Evolutionary conservation across 1,140 invertebrate genomes (phyloP), one percentile per base, ranked within the genome.

Genomic region (Hermetia illucens): DNA sequence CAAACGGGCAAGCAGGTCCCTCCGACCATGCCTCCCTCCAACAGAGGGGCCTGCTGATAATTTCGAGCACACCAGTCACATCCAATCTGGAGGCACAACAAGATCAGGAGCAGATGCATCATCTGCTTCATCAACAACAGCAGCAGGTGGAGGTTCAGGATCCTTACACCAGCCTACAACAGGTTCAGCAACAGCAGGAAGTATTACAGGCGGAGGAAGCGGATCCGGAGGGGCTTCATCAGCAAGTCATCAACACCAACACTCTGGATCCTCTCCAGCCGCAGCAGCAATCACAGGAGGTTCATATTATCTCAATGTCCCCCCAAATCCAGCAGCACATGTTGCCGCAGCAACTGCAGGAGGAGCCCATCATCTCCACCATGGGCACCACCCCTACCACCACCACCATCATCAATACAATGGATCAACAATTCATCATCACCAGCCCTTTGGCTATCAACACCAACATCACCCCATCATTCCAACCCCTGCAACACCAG

Each of bases 1-100:
- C 82, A 86, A 86, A 86, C 81, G 81, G 79, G 79, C 76, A 82
- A 73, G 80, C 80, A 83, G 81, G 70, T 72, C 70, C 69, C 70
- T 72, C 69, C 69, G 69, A 68, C 68, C 64, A 65, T 54, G 63
- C 67, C 69, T 71, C 70, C 69, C n/a, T n/a, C n/a, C 75, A 81
- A 69, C 75, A 77, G 79, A 78, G 79, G 79, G 79, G 77, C 80
- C 80, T 82, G 79, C 78, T 77, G 64, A 74, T 75, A 64, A 66
- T 65, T 58, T 65, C 66, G 67, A 70, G 62, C 66, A 66, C 64
- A 66, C 62, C 58, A 46, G 51, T 53, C 35, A 16, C 21, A 24
- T 4, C 21, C 16, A 3, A 20, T 5, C 6, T 15, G 6, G 21
- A 13, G 22, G 21, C n/a, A 25, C 31, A 8, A 6, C 21, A 34